Base-by-base conservation (phyloP, 2,113 vertebrate genomes). In the Hymenochirus boettgeri region DNA sequence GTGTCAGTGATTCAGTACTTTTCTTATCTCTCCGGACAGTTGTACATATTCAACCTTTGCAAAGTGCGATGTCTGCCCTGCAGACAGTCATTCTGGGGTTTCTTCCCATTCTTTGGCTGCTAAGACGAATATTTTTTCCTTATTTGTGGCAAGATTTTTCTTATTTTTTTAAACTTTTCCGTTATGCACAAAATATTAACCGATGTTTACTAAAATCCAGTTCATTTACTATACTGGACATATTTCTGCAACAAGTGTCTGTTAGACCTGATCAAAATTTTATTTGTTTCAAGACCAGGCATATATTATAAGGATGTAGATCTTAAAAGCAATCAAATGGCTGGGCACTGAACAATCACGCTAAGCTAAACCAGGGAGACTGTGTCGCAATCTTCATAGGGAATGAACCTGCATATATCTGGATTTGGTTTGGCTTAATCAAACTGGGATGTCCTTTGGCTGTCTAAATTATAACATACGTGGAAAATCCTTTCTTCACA, bases 381-480 rank as follows among this genome's bases (percentile, higher is more conserved):
- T 79, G 76, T 0, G 85, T 84, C 24, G 88, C 85, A 0, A 39
- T 92, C 1, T 82, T 86, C 5, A 2, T 87, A 25, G 80, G 79
- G 1, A 92, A 92, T 58, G 79, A 87, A 57, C 88, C 90, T 0
- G 23, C 57, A 1, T 88, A 81, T 9, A 48, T 90, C 35, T 89
- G 79, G 80, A 1, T 75, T 5, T 90, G 86, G 87, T 64, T 92
- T 6, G 90, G 58, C 0, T 59, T 90, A 56, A 31, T 67, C 31
- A 90, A 91, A 37, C 74, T 92, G 56, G 88, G 88, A 42, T 89
- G 88, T 27, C 48, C 48, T 1, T 73, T 77, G 2, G 77, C 83
- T 1, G 91, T 0, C 70, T 92, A 21, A 91, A 92, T 76, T 69
- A 24, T 76, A 90, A 90, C 74, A 81, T 91, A 53, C 75, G 86